Base-by-base conservation (phyloP, 2,888 invertebrate species). In the Lycia hirtaria region DNA sequence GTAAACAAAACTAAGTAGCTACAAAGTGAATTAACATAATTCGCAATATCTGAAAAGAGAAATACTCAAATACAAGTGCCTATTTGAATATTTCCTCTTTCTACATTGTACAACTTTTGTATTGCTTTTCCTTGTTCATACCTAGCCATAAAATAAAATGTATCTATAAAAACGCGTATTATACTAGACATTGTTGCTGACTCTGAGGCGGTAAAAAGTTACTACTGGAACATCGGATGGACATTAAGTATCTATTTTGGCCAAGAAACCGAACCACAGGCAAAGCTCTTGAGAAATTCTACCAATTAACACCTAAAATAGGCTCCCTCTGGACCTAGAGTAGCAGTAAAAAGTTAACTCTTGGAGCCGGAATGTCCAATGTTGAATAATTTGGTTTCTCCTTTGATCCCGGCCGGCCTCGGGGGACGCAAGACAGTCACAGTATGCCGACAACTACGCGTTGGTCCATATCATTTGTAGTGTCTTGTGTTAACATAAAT, bases 341-440 rank as follows among this genome's bases (percentile, higher is more conserved):
- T 65, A 62, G 65, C 69, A 65, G 69, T 68, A 74, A 76, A 76
- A 76, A 76, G 73, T 71, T 72, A 73, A 68, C 68, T 71, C 60
- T 55, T 65, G 68, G 68, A 68, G 71, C 71, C 67, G 67, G 71
- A 64, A 65, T 72, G 72, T 72, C 64, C 67, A 66, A 67, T 67
- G 73, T 69, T 73, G 68, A 74, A 76, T 75, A 75, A 77, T 78
- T 78, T 72, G 71, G 71, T 66, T 69, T 68, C 67, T 68, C 70
- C 71, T 78, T 77, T 78, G 78, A 78, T 73, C 78, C 78, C 72
- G 70, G 63, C 66, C 67, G 67, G 69, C 67, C 73, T 75, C 61
- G 54, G 63, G 73, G 72, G 72, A 67, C 59, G 37, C 41, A 48
- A 53, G 44, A 56, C 41, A 33, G 53, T 45, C 49, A 47, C 50